Conservation (phyloP, 2,113 vertebrate genomes). For the Halichoerus grypus region DNA sequence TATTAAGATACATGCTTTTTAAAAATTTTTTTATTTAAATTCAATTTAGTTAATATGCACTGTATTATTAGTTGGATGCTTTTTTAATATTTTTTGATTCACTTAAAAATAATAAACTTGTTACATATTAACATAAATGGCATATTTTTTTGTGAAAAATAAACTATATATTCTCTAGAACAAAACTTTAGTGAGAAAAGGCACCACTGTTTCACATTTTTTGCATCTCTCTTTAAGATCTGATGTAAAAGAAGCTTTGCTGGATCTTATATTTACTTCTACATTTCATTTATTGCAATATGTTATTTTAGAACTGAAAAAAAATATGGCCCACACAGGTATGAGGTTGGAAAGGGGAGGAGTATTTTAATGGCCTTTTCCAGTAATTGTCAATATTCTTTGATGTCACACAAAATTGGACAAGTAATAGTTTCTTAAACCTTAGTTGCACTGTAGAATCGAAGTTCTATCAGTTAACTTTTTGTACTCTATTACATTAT, state of each 20-base stretch:
- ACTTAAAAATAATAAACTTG: neutral
- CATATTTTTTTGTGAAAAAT: conserved; percentile 4
- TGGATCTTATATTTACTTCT: neutral
- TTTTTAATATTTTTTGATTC: neutral
- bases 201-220: neutral
- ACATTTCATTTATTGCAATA: neutral
- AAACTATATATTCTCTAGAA: neutral
- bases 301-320: neutral
- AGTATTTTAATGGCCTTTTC: neutral
- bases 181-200: neutral
- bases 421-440: neutral
- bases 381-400: neutral
- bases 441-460: neutral
- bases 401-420: neutral
- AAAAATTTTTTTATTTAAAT: neutral
- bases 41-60: neutral
- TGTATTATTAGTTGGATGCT: neutral
- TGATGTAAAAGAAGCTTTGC: neutral
- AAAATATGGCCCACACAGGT: neutral
- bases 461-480: neutral
- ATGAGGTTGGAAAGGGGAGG: neutral
- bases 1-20: neutral
- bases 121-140: neutral
- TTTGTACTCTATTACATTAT: neutral
- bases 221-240: neutral